Percentiles rank a stretch among this genome's conserved stretches.
These are phyloP conservation scores for Centrocercus urophasianus DNA, from an alignment of 2,113 vertebrate genomes.

Conservation along the genomic window DNA sequence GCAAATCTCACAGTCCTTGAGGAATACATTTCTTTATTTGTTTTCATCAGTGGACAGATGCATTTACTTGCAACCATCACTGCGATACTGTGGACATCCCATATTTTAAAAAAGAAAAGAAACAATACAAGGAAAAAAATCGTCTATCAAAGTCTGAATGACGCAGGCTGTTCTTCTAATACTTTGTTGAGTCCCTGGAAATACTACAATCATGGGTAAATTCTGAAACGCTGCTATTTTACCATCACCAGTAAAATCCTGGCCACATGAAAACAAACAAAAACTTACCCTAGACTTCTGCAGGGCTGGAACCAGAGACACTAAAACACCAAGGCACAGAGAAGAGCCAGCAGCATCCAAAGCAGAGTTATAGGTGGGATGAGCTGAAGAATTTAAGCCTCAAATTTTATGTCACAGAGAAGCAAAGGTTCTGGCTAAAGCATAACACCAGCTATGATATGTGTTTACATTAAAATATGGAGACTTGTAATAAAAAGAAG, in stretches of 20 bases:
- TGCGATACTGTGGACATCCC: slow-evolving; percentile 15
- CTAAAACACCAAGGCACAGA: background rate
- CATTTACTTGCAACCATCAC: rapidly evolving
- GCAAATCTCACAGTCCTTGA: background rate
- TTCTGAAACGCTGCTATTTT: background rate
- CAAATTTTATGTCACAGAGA: background rate
- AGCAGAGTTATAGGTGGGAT: background rate
- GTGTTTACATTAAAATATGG: background rate
- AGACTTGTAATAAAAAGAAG: background rate
- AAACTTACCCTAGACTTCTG: background rate
- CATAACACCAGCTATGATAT: background rate
- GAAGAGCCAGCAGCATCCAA: background rate
- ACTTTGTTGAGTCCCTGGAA: background rate
- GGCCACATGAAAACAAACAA: background rate
- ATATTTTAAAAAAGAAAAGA: no score
- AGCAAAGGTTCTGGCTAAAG: background rate
- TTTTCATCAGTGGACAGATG: background rate
- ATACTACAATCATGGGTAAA: background rate
- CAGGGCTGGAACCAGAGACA: background rate
- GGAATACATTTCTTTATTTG: background rate
- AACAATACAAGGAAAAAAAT: rapidly evolving
- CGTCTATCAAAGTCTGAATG: background rate
- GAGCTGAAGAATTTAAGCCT: background rate
- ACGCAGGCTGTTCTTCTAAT: background rate
- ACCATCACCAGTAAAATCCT: background rate